A percentile compares a stretch with the other conserved stretches of the same genome.
phyloP scores from a whole-genome alignment of 2,113 vertebrate species.

The Tenebrosternarchus preto region DNA sequence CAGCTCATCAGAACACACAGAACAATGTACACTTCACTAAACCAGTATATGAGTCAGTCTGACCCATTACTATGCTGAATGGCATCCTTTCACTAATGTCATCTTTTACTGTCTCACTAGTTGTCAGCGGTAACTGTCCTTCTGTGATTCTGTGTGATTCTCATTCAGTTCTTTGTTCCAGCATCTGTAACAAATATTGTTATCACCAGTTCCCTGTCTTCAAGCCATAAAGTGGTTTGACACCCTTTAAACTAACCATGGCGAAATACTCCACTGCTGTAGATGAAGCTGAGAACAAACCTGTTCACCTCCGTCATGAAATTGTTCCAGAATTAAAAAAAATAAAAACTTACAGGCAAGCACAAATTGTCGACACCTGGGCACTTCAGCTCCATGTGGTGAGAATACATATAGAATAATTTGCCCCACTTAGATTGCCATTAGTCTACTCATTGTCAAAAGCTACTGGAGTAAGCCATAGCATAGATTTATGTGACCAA shows the following conservation, averaged over 20 bases:
- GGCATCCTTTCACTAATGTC: constrained; percentile 50
- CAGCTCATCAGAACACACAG: constrained; percentile 30
- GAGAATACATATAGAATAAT: constrained; percentile 3
- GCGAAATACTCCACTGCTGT: constrained; percentile 51
- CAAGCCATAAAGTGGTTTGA: constrained; percentile 8
- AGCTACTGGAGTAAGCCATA: background rate
- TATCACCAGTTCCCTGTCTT: constrained; percentile 2
- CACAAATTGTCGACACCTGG: background rate
- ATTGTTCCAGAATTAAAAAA: constrained; percentile 11
- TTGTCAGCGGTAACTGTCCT: constrained; percentile 46
- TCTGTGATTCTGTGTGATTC: constrained; percentile 66
- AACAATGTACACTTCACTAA: constrained; percentile 26
- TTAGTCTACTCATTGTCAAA: background rate
- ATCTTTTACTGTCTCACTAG: constrained; percentile 51
- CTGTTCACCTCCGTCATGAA: constrained; percentile 61
- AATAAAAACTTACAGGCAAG: background rate
- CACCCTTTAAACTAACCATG: constrained; percentile 37
- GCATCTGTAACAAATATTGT: background rate
- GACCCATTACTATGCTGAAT: constrained; percentile 20
- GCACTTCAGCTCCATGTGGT: background rate
- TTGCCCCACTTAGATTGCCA: background rate
- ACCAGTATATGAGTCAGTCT: constrained; percentile 29
- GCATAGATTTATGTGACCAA: constrained; percentile 22
- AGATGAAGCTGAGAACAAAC: too few relatives aligned
- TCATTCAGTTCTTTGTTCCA: constrained; percentile 34